Conservation (phyloP, 1,140 invertebrate species). For the Prorops nasuta region DNA sequence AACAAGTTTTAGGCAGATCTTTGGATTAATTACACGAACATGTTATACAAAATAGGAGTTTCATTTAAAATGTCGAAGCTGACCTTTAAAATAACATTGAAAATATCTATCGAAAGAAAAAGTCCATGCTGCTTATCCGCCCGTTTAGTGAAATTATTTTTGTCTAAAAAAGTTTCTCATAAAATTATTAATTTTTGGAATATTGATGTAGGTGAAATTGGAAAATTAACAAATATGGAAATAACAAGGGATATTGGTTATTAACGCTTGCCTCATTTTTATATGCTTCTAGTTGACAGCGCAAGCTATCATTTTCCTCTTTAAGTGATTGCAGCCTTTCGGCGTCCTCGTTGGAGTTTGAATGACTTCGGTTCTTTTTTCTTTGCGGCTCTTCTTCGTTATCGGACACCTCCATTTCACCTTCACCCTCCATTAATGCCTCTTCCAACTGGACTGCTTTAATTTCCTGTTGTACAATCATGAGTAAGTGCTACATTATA, state of each 20-base stretch:
- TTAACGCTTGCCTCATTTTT: constrained; percentile 76
- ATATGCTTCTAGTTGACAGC: constrained; percentile 90
- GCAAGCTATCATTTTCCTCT: constrained; percentile 88
- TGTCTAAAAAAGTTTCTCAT: too few relatives aligned
- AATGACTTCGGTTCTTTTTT: constrained; percentile 53
- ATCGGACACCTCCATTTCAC: constrained; percentile 82
- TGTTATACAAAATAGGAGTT: too few relatives aligned
- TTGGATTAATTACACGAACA: too few relatives aligned
- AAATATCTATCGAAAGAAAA: too few relatives aligned
- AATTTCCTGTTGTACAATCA: constrained; percentile 76
- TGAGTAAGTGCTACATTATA: too few relatives aligned
- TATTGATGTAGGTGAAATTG: background rate
- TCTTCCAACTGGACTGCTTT: constrained; percentile 76
- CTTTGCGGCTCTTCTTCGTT: constrained; percentile 63
- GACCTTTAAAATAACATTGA: too few relatives aligned
- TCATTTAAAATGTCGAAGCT: too few relatives aligned
- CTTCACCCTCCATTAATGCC: constrained; percentile 67
- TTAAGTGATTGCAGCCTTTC: constrained; percentile 53
- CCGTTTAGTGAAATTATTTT: too few relatives aligned
- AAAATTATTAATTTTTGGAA: too few relatives aligned
- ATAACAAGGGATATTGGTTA: background rate
- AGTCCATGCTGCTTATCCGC: too few relatives aligned
- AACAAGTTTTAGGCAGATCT: too few relatives aligned
- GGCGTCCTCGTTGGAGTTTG: constrained; percentile 37
- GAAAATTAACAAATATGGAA: background rate